These are phyloP conservation scores for Morone saxatilis DNA, from an alignment of 2,113 vertebrate genomes.

Conservation along the genomic window DNA sequence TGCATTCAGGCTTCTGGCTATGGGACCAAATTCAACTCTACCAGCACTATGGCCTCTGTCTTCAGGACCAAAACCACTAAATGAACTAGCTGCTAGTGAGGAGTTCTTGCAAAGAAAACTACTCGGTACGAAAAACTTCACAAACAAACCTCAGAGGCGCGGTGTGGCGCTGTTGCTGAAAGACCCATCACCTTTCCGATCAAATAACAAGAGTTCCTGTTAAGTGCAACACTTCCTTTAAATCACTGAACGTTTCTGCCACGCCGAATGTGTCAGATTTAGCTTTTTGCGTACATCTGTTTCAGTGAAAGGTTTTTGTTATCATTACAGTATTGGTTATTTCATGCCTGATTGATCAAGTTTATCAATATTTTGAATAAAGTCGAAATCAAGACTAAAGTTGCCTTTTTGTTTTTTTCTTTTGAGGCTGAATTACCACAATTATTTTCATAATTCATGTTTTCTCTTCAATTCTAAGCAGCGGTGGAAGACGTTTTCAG, in stretches of 20 bases:
- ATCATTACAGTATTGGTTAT: conserved; percentile 80
- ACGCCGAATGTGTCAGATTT: conserved; percentile 38
- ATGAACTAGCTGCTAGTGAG: conserved; percentile 69
- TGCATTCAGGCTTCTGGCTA: conserved; percentile 52
- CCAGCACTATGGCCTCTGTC: conserved; percentile 37
- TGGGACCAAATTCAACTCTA: conserved; percentile 67
- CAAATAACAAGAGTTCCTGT: conserved; percentile 37
- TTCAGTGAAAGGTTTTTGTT: conserved; percentile 54
- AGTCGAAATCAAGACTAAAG: conserved; percentile 67
- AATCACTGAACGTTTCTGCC: conserved; percentile 9
- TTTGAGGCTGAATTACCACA: not conserved
- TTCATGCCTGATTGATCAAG: conserved; percentile 74
- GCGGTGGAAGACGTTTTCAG: no score
- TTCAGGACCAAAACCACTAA: conserved; percentile 76
- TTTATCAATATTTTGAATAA: conserved; percentile 80
- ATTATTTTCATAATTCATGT: not conserved
- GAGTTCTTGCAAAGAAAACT: conserved; percentile 29
- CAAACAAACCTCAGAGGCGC: conserved; percentile 34
- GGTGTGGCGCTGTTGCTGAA: conserved; percentile 14
- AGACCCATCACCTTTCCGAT: conserved; percentile 13
- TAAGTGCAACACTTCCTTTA: conserved; percentile 42
- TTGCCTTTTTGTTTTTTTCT: conserved; percentile 10
- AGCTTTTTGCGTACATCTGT: conserved; percentile 27
- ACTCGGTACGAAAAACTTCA: conserved; percentile 23
- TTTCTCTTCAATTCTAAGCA: no score